These are phyloP conservation scores for Aegypius monachus DNA, from an alignment of 2,113 vertebrate genomes.

Conservation along the genomic window DNA sequence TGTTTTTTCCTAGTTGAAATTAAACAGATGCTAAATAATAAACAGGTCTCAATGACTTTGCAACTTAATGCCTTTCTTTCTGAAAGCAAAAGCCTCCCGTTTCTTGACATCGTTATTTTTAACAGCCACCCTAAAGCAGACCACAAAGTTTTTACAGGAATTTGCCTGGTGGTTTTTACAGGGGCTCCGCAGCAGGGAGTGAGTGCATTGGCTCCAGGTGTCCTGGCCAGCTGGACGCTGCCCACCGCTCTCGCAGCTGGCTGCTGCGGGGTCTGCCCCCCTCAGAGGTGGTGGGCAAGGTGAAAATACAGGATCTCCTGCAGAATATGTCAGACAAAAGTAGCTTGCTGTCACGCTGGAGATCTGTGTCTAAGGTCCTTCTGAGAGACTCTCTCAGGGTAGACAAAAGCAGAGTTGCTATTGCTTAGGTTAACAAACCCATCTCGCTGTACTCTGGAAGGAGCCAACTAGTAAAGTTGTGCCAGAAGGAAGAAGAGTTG, in stretches of 20 bases:
- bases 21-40: neutral
- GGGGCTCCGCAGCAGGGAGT: neutral
- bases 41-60: neutral
- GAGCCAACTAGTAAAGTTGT: neutral
- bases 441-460: neutral
- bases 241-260: accelerated
- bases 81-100: neutral
- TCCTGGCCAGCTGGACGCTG: neutral
- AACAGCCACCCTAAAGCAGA: neutral
- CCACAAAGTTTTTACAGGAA: neutral
- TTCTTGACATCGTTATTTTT: neutral
- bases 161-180: neutral
- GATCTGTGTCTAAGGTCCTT: neutral
- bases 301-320: neutral
- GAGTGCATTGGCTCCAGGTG: neutral
- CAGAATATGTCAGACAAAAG: neutral
- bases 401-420: neutral
- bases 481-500: neutral
- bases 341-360: neutral
- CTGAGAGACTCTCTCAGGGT: neutral
- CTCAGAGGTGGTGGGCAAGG: neutral
- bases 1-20: neutral
- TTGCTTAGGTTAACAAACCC: neutral
- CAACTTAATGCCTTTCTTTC: neutral
- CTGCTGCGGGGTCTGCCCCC: neutral